Evolutionary conservation across 2,888 invertebrate species (phyloP), one percentile per base, ranked within the genome.

Genomic region (Schizotus pectinicornis): DNA sequence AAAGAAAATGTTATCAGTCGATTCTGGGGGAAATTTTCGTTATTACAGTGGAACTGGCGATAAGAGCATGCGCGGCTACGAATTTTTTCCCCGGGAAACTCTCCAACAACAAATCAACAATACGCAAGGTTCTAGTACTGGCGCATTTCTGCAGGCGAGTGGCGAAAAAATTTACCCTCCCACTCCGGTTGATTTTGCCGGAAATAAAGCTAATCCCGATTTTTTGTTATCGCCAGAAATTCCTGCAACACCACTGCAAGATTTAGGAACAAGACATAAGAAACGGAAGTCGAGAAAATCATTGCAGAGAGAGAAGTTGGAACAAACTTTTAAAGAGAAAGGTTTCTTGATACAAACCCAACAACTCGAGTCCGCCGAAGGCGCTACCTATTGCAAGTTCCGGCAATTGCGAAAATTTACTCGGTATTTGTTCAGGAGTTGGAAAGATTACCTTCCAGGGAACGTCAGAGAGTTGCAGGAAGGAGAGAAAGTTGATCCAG

Each of bases 301-400:
- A n/a, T 77, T 92, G 30, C 92, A 93, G 69, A 81, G 94, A 14
- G 94, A 94, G 72, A 94, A 94, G 74, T 80, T 95, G 6, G 95
- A 95, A 77, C 92, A 94, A 77, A 94, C 94, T 0, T 95, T 95
- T 75, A 92, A 93, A 71, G 95, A 95, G 74, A 94, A 94, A 72
- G 95, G 95, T 0, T 95, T 95, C 76, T 81, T 95, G 43, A 95
- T 95, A 53, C 95, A 95, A 76, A 95, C 95, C 0, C 95, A 95
- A 76, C 95, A 95, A 75, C 80, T 95, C 47, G 94, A 95, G 74
- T 94, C 94, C 0, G 94, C 95, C 0, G 95, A 95, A 74, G 95
- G 95, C 0, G 94, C 95, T 0, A 95, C 95, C 0, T 95, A 95
- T 73, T 95, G 95, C 78, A 95, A 95, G 77, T 95, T 95, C 75